Base-by-base conservation (phyloP, 35 echinoderm and acorn worm species). In the Lytechinus pictus region DNA sequence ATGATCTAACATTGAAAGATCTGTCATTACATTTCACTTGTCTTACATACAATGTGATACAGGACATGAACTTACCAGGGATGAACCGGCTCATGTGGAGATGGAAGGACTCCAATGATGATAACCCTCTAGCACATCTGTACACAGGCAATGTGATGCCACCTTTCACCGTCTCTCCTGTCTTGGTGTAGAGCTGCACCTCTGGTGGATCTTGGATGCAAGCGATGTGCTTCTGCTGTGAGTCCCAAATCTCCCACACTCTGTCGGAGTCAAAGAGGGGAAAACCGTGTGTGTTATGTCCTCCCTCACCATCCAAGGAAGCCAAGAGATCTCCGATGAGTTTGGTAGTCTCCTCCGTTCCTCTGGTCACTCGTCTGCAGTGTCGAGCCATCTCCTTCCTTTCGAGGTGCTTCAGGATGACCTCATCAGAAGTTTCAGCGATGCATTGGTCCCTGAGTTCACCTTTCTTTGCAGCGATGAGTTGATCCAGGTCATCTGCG, bases 231-330 rank as follows among this genome's bases (percentile, higher is more conserved):
- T 66, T 52, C 57, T 96, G 24, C 95, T 97, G 95, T 29, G 8
- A 53, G 8, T 86, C 29, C 96, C 96, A 97, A 9, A 96, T 93
- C 9, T 56, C 54, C 29, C 54, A 54, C 21, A 97, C 96, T 24
- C 52, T 8, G 27, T 94, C 89, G 14, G 94, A 52, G 55, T 97
- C 54, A 3, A 97, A 86, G 19, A 99, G 89, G n/a, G 94, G 95
- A 13, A 99, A 95, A 21, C 98, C 96, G 33, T 95, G 94, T 4
- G 97, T 96, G 91, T 99, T 97, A 21, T 95, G 27, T 95, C 86
- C 33, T 95, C 52, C 0, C 92, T 96, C 9, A 0, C 86, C 94
- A 54, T 95, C 87, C 61, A 97, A 94, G 14, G 54, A 27, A 54
- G 33, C 72, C 3, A 97, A 29, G 1, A 98, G 57, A 16, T 95